Conservation (phyloP, 2,888 invertebrate species). For the Automeris io region DNA sequence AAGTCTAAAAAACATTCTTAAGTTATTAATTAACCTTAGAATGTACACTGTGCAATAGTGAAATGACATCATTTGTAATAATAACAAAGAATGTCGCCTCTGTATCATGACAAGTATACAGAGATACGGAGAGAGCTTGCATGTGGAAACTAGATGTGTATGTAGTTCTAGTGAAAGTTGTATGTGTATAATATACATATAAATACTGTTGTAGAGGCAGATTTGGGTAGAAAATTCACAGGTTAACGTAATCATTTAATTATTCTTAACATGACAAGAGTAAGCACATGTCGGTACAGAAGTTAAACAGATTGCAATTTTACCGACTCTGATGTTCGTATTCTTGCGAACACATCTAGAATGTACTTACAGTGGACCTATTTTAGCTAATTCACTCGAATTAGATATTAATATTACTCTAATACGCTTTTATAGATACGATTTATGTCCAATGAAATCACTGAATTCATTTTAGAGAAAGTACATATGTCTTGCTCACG, state of each 20-base stretch:
- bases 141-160: slow-evolving; percentile 4
- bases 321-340: slow-evolving; percentile 32
- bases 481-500: slow-evolving; percentile 73
- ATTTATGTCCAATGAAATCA: slow-evolving; percentile 31
- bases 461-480: slow-evolving; percentile 45
- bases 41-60: too few relatives aligned
- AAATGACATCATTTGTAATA: too few relatives aligned
- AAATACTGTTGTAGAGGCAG: slow-evolving; percentile 31
- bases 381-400: slow-evolving; percentile 43
- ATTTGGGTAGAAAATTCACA: slow-evolving; percentile 26
- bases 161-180: slow-evolving; percentile 24
- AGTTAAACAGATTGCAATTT: slow-evolving; percentile 19
- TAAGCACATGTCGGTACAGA: slow-evolving; percentile 32
- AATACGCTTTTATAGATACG: slow-evolving; percentile 32
- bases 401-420: slow-evolving; percentile 48
- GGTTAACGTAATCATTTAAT: slow-evolving; percentile 23
- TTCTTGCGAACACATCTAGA: slow-evolving; percentile 26
- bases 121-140: background rate
- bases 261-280: slow-evolving; percentile 41
- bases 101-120: too few relatives aligned
- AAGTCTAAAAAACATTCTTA: too few relatives aligned
- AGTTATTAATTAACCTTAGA: too few relatives aligned
- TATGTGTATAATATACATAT: slow-evolving; percentile 6
- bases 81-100: too few relatives aligned
- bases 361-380: slow-evolving; percentile 49